These are phyloP conservation scores for Tympanuchus pallidicinctus DNA, from an alignment of 2,113 vertebrate genomes.

Conservation along the genomic window DNA sequence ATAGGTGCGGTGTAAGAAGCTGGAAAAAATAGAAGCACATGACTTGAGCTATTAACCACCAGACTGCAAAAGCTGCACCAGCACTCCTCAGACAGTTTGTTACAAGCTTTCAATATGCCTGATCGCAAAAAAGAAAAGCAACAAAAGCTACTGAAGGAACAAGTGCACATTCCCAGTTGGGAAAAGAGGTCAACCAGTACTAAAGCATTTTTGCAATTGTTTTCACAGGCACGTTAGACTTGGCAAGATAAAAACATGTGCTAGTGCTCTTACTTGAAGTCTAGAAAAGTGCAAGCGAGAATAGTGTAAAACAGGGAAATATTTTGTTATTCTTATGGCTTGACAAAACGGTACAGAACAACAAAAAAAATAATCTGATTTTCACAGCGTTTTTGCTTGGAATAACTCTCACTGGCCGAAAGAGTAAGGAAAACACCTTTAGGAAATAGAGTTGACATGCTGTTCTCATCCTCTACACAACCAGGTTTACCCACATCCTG, in stretches of 20 bases:
- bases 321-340: neutral
- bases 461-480: neutral
- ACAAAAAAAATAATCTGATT: neutral
- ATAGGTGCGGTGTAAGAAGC: neutral
- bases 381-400: neutral
- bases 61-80: neutral
- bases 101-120: neutral
- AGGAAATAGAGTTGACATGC: neutral
- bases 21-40: neutral
- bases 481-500: neutral
- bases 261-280: neutral
- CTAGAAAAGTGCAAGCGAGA: neutral
- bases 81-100: neutral
- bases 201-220: neutral
- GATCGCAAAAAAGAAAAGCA: neutral
- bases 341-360: neutral
- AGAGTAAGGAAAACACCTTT: neutral
- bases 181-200: neutral
- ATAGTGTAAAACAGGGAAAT: neutral
- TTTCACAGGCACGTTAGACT: neutral
- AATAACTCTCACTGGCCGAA: neutral
- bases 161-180: rapidly evolving
- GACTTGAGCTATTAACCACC: neutral
- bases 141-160: neutral
- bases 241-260: rapidly evolving